Evolutionary conservation across 2,113 vertebrate species (phyloP).

Genomic region (Apeltes quadracus): DNA sequence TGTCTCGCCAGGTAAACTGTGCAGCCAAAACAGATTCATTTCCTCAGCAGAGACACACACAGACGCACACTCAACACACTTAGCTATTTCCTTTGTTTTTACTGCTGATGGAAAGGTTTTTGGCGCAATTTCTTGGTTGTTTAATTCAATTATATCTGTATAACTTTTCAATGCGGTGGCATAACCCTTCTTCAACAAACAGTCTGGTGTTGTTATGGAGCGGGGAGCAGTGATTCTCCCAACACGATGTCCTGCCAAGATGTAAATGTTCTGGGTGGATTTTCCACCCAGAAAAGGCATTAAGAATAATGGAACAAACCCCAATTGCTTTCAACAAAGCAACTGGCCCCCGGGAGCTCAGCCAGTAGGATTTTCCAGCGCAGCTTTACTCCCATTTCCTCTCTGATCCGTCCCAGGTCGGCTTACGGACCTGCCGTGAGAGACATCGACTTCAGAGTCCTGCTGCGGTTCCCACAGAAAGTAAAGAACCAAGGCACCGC

Average conservation of each 20-base stretch:
- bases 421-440: constrained; percentile 78
- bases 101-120: neutral
- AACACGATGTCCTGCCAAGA: constrained; percentile 65
- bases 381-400: constrained; percentile 40
- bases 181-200: constrained; percentile 17
- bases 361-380: constrained; percentile 50
- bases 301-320: constrained; percentile 64
- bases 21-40: constrained; percentile 54
- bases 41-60: constrained; percentile 15
- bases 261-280: constrained; percentile 66
- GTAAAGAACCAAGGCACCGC: constrained; percentile 85
- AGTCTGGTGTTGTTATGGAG: constrained; percentile 46
- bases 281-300: constrained; percentile 72
- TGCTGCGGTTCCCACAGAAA: constrained; percentile 86
- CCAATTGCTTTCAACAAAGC: constrained; percentile 41
- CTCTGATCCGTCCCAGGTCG: constrained; percentile 72
- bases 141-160: constrained; percentile 6
- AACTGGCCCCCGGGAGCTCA: constrained; percentile 17
- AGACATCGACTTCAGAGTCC: constrained; percentile 82
- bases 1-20: constrained; percentile 83
- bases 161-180: constrained; percentile 2
- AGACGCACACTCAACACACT: constrained; percentile 5
- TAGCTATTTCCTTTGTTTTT: constrained; percentile 32
- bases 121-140: neutral
- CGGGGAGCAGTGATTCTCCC: constrained; percentile 43